Conservation (phyloP, 2,797 vertebrate genomes). For the Lagorchestes hirsutus region DNA sequence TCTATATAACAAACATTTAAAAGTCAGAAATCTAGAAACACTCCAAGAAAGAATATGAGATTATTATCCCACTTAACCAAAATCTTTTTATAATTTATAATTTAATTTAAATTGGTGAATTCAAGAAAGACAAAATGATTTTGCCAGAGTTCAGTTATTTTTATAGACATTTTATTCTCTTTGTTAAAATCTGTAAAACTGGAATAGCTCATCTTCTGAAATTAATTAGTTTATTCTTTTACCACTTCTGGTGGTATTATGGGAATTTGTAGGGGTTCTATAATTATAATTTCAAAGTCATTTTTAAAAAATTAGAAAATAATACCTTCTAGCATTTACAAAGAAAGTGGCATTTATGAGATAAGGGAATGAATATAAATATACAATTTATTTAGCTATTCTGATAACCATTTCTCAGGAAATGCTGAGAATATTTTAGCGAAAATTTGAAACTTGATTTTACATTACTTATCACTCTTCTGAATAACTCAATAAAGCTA, state of each 20-base stretch:
- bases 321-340: conserved; percentile 60
- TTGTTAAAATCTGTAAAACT: conserved; percentile 61
- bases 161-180: conserved; percentile 66
- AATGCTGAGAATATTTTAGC: conserved; percentile 16
- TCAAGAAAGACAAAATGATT: conserved; percentile 71
- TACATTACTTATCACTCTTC: conserved; percentile 39
- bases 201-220: conserved; percentile 49
- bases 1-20: conserved; percentile 5
- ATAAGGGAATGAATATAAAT: conserved; percentile 60
- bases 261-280: conserved; percentile 12
- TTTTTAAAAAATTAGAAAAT: conserved; percentile 40
- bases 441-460: neutral
- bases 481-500: conserved; percentile 33
- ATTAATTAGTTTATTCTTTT: conserved; percentile 66
- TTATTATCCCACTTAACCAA: conserved; percentile 53
- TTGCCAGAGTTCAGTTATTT: conserved; percentile 68
- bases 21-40: conserved; percentile 10
- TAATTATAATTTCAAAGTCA: conserved; percentile 41
- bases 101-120: conserved; percentile 73
- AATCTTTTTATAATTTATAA: conserved; percentile 61
- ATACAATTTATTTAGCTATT: conserved; percentile 52
- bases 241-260: conserved; percentile 28
- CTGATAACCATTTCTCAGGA: neutral
- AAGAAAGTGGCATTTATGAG: conserved; percentile 46
- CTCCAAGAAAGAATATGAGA: conserved; percentile 12